phyloP scores from a whole-genome alignment of 2,888 invertebrate genomes.

The Lysandra coridon region DNA sequence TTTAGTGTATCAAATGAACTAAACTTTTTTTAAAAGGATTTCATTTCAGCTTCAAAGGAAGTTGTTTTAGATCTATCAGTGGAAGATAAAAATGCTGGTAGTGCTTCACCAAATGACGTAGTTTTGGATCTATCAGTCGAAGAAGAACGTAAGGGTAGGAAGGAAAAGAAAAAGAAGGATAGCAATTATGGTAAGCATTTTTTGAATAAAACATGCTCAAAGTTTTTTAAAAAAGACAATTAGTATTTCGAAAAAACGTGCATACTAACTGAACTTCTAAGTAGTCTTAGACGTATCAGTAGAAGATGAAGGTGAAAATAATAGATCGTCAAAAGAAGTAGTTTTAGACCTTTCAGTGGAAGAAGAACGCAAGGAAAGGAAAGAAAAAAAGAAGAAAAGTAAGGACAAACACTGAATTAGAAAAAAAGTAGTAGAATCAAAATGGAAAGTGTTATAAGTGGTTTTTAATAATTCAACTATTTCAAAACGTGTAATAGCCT shows the following conservation, averaged over 20 bases:
- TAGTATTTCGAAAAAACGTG: too few species aligned
- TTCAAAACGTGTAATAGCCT: too few species aligned
- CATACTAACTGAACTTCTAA: too few species aligned
- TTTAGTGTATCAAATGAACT: too few species aligned
- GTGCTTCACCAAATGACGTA: neutral
- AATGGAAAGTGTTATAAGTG: neutral
- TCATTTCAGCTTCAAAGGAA: neutral
- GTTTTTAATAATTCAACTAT: neutral
- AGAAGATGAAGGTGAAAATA: neutral
- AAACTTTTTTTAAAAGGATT: neutral
- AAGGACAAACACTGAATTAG: neutral
- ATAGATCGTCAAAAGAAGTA: neutral
- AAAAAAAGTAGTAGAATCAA: neutral
- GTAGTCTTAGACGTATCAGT: neutral
- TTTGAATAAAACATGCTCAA: too few species aligned
- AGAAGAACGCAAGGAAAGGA: neutral
- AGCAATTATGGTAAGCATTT: neutral
- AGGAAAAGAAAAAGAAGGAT: neutral
- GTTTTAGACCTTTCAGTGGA: neutral
- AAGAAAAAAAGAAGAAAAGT: neutral
- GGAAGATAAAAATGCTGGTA: neutral
- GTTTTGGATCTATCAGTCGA: neutral
- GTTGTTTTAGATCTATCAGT: neutral
- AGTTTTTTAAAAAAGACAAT: too few species aligned
- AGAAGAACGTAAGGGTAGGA: neutral